phyloP scores from a whole-genome alignment of 2,113 vertebrate species.

The Rallus limicola region DNA sequence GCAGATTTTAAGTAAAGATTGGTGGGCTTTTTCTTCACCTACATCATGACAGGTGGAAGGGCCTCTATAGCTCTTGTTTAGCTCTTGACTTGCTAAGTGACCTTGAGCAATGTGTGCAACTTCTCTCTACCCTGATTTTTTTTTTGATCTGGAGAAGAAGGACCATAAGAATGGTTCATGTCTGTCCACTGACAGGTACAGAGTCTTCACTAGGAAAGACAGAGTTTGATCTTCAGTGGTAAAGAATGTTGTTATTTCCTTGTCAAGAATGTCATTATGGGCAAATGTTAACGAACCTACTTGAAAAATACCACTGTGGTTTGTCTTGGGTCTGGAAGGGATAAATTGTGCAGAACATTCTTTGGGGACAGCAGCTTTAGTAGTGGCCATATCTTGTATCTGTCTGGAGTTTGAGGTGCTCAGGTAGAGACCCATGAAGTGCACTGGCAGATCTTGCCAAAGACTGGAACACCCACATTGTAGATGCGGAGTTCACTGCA shows the following conservation, averaged over 20 bases:
- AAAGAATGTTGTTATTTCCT: background rate
- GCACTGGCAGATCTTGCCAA: background rate
- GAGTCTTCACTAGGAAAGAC: background rate
- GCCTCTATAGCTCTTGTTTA: background rate
- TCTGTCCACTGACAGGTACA: background rate
- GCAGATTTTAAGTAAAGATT: background rate
- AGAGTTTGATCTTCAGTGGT: background rate
- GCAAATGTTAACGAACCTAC: background rate
- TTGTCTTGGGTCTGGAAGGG: background rate
- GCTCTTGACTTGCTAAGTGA: background rate
- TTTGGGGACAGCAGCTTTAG: background rate
- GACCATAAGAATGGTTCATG: background rate
- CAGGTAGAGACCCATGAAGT: background rate
- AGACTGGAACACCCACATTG: background rate
- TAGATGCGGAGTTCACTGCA: background rate
- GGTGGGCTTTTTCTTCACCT: background rate
- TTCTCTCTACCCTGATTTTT: background rate
- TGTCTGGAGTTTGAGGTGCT: background rate
- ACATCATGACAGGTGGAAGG: background rate
- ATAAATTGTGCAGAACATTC: background rate
- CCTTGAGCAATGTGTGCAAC: background rate
- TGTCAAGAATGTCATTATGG: background rate
- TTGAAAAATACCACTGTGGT: background rate
- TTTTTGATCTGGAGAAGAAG: background rate
- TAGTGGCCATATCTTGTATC: background rate